Evolutionary conservation across 2,113 vertebrate species (phyloP).

Genomic region (Campylomormyrus tamandua): DNA sequence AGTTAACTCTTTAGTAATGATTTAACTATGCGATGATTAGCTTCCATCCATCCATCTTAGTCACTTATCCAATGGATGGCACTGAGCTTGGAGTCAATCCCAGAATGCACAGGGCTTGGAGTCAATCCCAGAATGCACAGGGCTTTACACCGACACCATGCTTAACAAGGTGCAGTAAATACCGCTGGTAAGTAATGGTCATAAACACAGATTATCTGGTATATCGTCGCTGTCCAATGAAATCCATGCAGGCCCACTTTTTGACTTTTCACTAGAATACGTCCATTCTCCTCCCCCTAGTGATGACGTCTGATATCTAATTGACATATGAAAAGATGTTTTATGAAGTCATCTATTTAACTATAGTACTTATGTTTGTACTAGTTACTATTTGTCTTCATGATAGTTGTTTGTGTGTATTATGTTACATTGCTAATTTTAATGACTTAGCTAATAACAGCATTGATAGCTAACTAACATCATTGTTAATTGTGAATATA

Average conservation of each 20-base stretch:
- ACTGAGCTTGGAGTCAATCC: background rate
- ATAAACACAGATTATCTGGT: background rate
- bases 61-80: background rate
- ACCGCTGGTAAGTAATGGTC: background rate
- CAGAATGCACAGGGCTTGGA: background rate
- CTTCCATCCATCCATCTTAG: background rate
- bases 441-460: background rate
- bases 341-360: background rate
- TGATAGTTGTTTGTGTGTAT: background rate
- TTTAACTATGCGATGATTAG: background rate
- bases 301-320: background rate
- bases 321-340: background rate
- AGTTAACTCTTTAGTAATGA: background rate
- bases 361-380: background rate
- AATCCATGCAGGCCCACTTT: background rate
- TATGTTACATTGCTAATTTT: background rate
- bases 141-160: background rate
- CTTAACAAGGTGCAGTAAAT: background rate
- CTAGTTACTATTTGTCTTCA: background rate
- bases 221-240: background rate
- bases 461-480: background rate
- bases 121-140: background rate
- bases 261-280: background rate
- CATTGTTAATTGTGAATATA: background rate
- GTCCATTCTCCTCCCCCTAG: background rate